Evolutionary conservation across 2,797 vertebrate genomes (phyloP), one percentile per base, ranked within the genome.

Genomic region (Halcyon chelicuti): DNA sequence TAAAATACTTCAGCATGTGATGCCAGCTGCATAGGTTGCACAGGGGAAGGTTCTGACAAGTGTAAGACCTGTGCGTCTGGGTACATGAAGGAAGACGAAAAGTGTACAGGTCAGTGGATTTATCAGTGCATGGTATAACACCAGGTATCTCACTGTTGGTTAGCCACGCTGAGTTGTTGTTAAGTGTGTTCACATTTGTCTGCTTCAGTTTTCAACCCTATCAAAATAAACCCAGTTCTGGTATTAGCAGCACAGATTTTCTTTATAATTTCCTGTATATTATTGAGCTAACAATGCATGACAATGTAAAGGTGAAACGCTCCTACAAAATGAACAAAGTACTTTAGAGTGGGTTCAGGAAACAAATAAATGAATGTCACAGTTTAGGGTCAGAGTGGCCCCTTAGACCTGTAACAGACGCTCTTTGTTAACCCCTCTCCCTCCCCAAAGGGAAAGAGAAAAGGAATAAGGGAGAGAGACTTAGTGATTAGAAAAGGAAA

Each of bases 21-120:
- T 85, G 60, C 88, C 40, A 98, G 97, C 44, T 99, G 99, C 51
- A 46, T 96, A 5, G 98, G 98, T 65, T 99, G 99, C 97, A 98
- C 98, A 3, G 99, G 98, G 28, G 97, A 98, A 33, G 99, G 99
- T 16, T 98, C 99, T 14, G 98, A 97, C 40, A 94, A 97, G 40
- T 99, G 99, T 75, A 97, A 97, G 29, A 94, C 95, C 40, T 99
- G 99, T 49, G 61, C 98, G 40, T 35, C 97, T 5, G 99, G 99
- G 60, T 99, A 99, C 62, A 7, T 92, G 16, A 97, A 98, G 42
- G 96, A 98, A 72, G 98, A 97, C 19, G 98, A 98, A 66, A 98
- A 96, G 75, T 99, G 99, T 88, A 92, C 98, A 98, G 99, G 99
- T 99, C 94, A 66, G 55, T 68, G 52, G 7, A 51, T 88, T 90